phyloP scores from a whole-genome alignment of 2,113 vertebrate species.

The Todiramphus saurophagus region DNA sequence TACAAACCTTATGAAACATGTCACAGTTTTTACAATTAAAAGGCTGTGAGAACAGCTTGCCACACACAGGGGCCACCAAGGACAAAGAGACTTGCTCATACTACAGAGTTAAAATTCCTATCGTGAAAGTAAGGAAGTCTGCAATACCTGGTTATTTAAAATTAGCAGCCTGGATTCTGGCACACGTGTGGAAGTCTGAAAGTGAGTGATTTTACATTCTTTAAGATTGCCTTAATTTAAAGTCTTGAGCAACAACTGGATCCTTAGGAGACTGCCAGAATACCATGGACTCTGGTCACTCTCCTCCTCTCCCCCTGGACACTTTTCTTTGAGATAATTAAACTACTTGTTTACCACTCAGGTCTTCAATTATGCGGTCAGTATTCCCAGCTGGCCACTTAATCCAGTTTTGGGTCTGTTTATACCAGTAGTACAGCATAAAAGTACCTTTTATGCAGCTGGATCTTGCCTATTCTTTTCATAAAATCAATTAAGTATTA shows the following conservation, averaged over 20 bases:
- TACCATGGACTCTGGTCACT: background rate
- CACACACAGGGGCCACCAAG: background rate
- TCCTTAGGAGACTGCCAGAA: background rate
- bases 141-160: background rate
- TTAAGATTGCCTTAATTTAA: background rate
- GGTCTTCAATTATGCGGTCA: background rate
- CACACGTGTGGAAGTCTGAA: background rate
- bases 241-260: fast-evolving
- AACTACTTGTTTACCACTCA: conserved; percentile 20
- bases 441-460: background rate
- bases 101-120: background rate
- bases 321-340: background rate
- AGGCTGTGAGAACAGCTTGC: background rate
- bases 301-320: background rate
- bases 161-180: background rate
- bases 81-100: background rate
- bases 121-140: background rate
- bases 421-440: background rate
- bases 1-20: background rate
- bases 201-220: background rate
- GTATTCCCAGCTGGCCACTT: conserved; percentile 16
- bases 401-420: conserved; percentile 17
- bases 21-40: background rate
- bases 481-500: conserved; percentile 36
- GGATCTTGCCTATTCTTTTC: background rate